Percentiles rank a stretch among this genome's conserved stretches.
phyloP scores from a whole-genome alignment of 2,113 vertebrate genomes.

The Chaetops frenatus region DNA sequence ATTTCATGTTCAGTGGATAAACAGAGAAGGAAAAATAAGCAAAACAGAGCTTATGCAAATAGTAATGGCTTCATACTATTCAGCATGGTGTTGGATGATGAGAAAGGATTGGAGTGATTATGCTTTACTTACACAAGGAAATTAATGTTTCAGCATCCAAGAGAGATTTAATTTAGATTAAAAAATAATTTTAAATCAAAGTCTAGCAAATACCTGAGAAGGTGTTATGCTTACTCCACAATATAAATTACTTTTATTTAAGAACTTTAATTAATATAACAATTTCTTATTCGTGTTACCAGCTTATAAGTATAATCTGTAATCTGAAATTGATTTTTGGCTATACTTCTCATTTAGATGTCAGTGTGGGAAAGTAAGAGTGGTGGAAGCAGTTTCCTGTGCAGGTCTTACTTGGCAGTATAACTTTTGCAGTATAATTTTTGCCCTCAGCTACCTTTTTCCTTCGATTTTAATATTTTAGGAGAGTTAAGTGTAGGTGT shows the following conservation, averaged over 20 bases:
- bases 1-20: neutral
- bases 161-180: neutral
- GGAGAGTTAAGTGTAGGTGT: neutral
- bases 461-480: neutral
- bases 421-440: neutral
- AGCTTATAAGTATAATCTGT: neutral
- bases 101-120: neutral
- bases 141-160: neutral
- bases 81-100: neutral
- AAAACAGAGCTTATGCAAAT: neutral
- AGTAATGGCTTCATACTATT: neutral
- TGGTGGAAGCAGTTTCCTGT: neutral
- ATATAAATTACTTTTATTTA: neutral
- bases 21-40: neutral
- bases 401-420: neutral
- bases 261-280: neutral
- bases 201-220: neutral
- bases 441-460: neutral
- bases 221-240: neutral
- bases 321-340: neutral
- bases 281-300: neutral
- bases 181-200: neutral
- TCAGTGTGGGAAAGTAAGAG: neutral
- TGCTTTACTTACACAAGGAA: neutral
- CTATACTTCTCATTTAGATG: neutral